Percentiles rank a stretch among this genome's conserved stretches.
These are phyloP conservation scores for Schizopygopsis pylzovi DNA, from an alignment of 2,797 vertebrate genomes.

Conservation along the genomic window DNA sequence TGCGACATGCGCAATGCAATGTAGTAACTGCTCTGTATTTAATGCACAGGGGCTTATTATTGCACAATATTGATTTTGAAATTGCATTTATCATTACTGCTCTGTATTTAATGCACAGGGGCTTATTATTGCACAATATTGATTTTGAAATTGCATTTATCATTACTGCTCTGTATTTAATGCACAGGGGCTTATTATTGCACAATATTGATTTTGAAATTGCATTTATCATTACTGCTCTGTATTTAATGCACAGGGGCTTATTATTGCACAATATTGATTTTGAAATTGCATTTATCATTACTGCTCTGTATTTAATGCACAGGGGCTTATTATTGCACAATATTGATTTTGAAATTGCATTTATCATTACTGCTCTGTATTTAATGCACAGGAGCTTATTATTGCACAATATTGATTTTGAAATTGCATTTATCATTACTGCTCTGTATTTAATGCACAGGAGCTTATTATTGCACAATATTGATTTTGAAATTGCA, in stretches of 20 bases:
- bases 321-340: not conserved
- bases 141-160: too few species aligned
- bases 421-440: not conserved
- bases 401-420: too few species aligned
- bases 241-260: not conserved
- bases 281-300: too few species aligned
- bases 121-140: too few species aligned
- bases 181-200: not conserved
- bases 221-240: not conserved
- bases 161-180: not conserved
- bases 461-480: not conserved
- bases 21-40: not conserved
- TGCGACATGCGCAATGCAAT: not conserved
- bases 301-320: not conserved
- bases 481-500: too few species aligned
- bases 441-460: not conserved
- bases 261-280: too few species aligned
- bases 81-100: not conserved
- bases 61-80: too few species aligned
- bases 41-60: not conserved
- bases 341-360: too few species aligned
- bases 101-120: not conserved
- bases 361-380: not conserved
- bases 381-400: not conserved
- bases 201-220: too few species aligned